Evolutionary conservation across 2,113 vertebrate species (phyloP), one percentile per base, ranked within the genome.

Genomic region (Murina feae): DNA sequence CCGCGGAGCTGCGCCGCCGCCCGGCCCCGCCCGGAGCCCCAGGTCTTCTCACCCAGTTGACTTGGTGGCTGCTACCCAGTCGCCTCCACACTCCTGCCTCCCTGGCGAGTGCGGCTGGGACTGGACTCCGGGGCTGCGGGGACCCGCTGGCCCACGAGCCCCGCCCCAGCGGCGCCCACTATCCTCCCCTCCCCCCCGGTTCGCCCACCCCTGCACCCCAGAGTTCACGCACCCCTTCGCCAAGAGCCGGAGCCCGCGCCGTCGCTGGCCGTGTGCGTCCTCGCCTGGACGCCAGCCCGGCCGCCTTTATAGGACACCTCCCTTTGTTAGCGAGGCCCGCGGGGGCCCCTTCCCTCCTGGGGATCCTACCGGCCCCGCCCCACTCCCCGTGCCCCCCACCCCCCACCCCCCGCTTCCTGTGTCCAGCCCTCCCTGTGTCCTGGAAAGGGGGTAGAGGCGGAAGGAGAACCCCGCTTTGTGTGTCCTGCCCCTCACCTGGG

Each of bases 281-380:
- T 89, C 79, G 55, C 44, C 93, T 71, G 94, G 95, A 42, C 42
- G 16, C 89, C 25, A 9, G 60, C n/a, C 55, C 0, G 55, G 32
- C 95, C 0, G 93, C 92, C 84, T 97, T 97, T 97, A 97, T 97
- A 97, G 95, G 90, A 49, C 84, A 1, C 71, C 28, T n/a, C 71
- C 90, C 66, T 96, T 97, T 96, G 96, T 96, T 85, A n/a, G 23
- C 8, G 0, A 47, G 42, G 17, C 55, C 39, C n/a, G 2, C 5
- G 13, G 39, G 39, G 94, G 60, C 58, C 71, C 75, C 79, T 86
- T n/a, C 72, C 79, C 17, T 9, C 37, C 4, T 5, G 17, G 21
- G 44, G 60, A 5, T 42, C 72, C 69, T 3, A 20, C 53, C 2
- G 13, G 80, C 28, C 60, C 80, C 96, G 89, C 93, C 80, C 75